Evolutionary conservation across 1,140 invertebrate species (phyloP), one percentile per base, ranked within the genome.

Genomic region (Diachasmimorpha longicaudata): DNA sequence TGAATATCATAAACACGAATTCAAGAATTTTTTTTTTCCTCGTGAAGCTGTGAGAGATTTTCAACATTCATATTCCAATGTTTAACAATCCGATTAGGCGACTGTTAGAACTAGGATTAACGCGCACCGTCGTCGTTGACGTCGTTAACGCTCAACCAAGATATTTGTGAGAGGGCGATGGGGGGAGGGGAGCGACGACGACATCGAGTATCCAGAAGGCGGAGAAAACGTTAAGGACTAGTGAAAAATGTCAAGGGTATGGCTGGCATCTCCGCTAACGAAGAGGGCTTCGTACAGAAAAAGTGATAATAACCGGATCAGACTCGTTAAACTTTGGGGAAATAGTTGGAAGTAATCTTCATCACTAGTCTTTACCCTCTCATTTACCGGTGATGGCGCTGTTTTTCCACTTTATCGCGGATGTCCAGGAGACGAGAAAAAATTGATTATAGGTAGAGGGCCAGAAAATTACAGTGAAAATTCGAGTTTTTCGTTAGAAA

Each of bases 21-120:
- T 10, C 52, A 71, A 71, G n/a, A 31, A 3, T 16, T 52, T 52
- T 52, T 52, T 52, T 8, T 52, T 9, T 52, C 48, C 70, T 46
- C 16, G n/a, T n/a, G n/a, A 37, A 10, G 37, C 31, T 72, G 21
- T 19, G 16, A 72, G 4, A 55, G 16, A 72, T 75, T 44, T 16
- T 21, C 21, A 55, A 31, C 25, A 69, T 55, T 25, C 48, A 55
- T 75, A 36, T 72, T 9, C 13, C 58, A 16, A 75, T 75, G 46
- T 75, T 75, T 52, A 42, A 55, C 25, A 44, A 75, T 75, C 66
- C 67, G 73, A 69, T 75, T 75, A 75, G 67, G 21, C 46, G 31
- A 1, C 31, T 39, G 73, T 75, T 75, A 67, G 46, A 75, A 69
- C 67, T 70, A 31, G 73, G 73, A 75, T 75, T 75, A 75, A 69